Evolutionary conservation across 1,140 invertebrate species (phyloP).

Genomic region (Cephus cinctus): DNA sequence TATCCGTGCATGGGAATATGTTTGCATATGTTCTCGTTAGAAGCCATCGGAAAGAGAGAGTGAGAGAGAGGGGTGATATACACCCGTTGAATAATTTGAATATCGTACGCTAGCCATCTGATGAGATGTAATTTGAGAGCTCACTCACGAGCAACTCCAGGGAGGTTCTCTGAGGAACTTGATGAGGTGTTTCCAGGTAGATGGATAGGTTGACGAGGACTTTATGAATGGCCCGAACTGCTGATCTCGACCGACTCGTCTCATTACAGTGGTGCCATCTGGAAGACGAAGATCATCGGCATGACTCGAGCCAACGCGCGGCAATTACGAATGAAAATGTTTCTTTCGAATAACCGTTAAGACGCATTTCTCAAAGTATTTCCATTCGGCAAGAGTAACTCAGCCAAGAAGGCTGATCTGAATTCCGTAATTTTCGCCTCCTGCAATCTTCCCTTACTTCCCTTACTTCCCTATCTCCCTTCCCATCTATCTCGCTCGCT

Average conservation of each 20-base stretch:
- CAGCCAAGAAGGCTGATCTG: too few species aligned
- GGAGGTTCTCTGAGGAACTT: constrained; percentile 31
- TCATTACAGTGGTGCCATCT: constrained; percentile 23
- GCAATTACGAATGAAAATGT: too few species aligned
- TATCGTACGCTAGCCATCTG: constrained; percentile 47
- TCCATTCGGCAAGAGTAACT: too few species aligned
- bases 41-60: background rate
- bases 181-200: constrained; percentile 38
- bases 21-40: background rate
- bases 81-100: constrained; percentile 34
- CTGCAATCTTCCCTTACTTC: too few species aligned
- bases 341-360: too few species aligned
- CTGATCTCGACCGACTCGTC: constrained; percentile 24
- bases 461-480: too few species aligned
- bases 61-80: background rate
- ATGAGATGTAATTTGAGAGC: constrained; percentile 48
- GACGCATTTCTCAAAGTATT: too few species aligned
- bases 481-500: too few species aligned
- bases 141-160: constrained; percentile 36
- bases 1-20: too few species aligned
- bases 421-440: too few species aligned
- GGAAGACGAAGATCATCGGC: too few species aligned
- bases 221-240: constrained; percentile 33
- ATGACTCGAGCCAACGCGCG: too few species aligned
- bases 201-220: constrained; percentile 28